Evolutionary conservation across 2,888 invertebrate genomes (phyloP), one percentile per base, ranked within the genome.

Genomic region (Sminthurinus aureus): DNA sequence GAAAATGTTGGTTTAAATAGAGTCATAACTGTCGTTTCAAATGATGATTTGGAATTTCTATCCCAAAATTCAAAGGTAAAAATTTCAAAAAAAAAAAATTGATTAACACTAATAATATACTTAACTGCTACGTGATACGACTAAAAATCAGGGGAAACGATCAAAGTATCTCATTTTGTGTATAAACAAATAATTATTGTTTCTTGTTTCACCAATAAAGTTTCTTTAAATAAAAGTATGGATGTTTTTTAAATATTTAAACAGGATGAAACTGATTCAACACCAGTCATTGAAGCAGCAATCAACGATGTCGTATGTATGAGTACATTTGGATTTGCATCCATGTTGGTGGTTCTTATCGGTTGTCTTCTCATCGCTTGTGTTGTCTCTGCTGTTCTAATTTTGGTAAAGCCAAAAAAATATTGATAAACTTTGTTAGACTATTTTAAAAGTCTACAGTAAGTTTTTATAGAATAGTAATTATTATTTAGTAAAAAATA

Each of bases 291-390:
- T 67, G 87, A 88, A 71, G 83, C 87, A 52, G 38, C 84, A 13
- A 73, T 81, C 18, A 81, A 82, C 78, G 87, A 88, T 69, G 85
- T 88, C 81, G 87, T 88, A 24, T 88, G 88, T 76, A 88, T 88
- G 96, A 96, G 97, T 0, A 96, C 96, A 6, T 95, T 96, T n/a
- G 96, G 97, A 15, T 97, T 97, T 89, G 95, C 96, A 67, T 95
- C 96, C 58, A 96, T 96, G 51, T 92, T 97, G 51, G 93, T 96
- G 79, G 93, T 97, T 76, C 92, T 97, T 38, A 92, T 97, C 84
- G 95, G 94, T 81, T 95, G 97, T 80, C 91, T 97, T 88, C 91
- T 97, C 83, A 93, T 95, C 84, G 96, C 97, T 13, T 97, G 96
- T 90, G 92, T 96, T 58, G 93, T 96, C 87, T 96, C 97, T 79